Conservation (phyloP, 2,888 invertebrate species). For the Sinopyrophorus schimmeli region DNA sequence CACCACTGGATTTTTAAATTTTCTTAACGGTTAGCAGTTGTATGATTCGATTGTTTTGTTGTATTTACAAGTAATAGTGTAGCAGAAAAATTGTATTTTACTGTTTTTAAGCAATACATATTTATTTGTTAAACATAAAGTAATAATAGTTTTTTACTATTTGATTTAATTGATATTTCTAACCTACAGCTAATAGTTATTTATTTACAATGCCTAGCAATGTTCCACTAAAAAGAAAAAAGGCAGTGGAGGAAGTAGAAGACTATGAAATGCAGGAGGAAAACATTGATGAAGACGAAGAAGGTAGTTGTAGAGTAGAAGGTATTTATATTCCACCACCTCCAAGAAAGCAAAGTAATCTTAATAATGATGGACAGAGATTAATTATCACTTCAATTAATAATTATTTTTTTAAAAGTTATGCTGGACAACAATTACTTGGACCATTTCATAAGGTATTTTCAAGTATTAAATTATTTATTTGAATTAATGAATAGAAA, state of each 20-base stretch:
- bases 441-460: conserved; percentile 99
- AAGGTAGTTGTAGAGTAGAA: conserved; percentile 74
- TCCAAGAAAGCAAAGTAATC: conserved; percentile 68
- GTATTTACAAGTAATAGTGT: no score
- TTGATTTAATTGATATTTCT: background rate
- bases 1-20: no score
- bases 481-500: no score
- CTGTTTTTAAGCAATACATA: background rate
- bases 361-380: conserved; percentile 77
- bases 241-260: conserved; percentile 13
- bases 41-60: no score
- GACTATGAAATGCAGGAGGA: conserved; percentile 34
- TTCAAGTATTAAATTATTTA: no score
- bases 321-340: conserved; percentile 86
- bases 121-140: background rate
- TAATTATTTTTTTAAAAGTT: conserved; percentile 96
- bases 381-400: conserved; percentile 89
- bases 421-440: conserved; percentile 78
- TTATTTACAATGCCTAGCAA: no score
- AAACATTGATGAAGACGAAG: conserved; percentile 57
- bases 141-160: background rate
- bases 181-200: background rate
- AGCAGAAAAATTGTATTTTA: no score
- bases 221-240: conserved; percentile 13
- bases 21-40: no score